Evolutionary conservation across 2,113 vertebrate species (phyloP), one percentile per base, ranked within the genome.

Genomic region (Genyomyrus donnyi): DNA sequence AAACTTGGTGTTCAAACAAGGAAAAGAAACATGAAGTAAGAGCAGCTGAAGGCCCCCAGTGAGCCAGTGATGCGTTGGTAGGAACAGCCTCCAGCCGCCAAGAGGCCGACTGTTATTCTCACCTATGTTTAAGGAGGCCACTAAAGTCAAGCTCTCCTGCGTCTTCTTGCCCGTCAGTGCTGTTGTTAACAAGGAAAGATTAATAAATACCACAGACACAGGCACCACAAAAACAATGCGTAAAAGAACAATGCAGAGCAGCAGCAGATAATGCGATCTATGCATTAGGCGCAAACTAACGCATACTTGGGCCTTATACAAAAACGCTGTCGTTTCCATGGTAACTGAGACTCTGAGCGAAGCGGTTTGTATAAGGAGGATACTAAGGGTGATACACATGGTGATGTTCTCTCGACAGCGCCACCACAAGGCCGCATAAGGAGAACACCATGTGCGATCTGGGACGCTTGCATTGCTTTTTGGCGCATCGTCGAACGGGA

Each of bases 81-180:
- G 50, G 53, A 13, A 49, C 86, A 70, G n/a, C 91, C 48, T 90
- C 85, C 56, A 49, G 92, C 91, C 92, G 92, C 80, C 92, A 86
- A 19, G 90, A 89, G 45, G 89, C 10, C 24, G 92, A 90, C 89
- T 92, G 89, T 94, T 93, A 93, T 97, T 97, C 98, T 99, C 97
- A 99, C 98, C 98, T 98, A 98, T 98, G 98, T 97, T 99, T 99
- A 96, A 99, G 98, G 95, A 99, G 98, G 96, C 97, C 98, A 98
- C 98, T 99, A 98, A 99, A 99, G 97, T 99, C 98, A 98, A 99
- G 98, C 92, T 99, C 98, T 90, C 98, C 98, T 97, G 98, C 98
- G 97, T 99, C 98, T 0, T 99, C 98, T 97, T 98, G 98, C 95
- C 98, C 98, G 95, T 99, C 98, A 96, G 96, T 98, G 91, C 98